Base-by-base conservation (phyloP, 2,797 vertebrate species). In the Trachops cirrhosus region DNA sequence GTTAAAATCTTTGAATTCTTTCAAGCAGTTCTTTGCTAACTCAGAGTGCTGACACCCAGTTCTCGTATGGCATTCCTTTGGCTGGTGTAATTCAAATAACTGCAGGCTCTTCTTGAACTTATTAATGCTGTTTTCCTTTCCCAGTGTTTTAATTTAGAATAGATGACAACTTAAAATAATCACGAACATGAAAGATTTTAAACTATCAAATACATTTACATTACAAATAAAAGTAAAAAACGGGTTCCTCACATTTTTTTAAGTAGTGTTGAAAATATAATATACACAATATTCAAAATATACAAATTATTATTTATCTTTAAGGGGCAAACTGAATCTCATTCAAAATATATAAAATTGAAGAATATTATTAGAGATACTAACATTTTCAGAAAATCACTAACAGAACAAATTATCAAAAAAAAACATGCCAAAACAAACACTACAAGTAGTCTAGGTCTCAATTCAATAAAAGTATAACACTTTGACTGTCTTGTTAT, bases 351-450 rank as follows among this genome's bases (percentile, higher is more conserved):
- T 21, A 11, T 29, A 94, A 88, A 94, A 70, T 0, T 93, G 34
- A 91, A 95, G 2, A 59, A 9, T 50, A 83, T 41, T 70, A 41
- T 54, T 85, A 68, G 24, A 91, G n/a, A 62, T 14, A 95, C 19
- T 68, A 57, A 91, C 6, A 91, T 77, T 54, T 84, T 93, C 37
- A 91, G 79, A 91, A 91, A 95, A 64, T 50, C 50, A 91, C 77
- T 85, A 88, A 59, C 21, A 84, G 24, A 74, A 93, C 16, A 96
- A 91, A 80, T 91, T 93, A 71, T 89, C 39, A 96, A 29, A 83
- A 83, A 74, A 94, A 48, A 41, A 44, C 67, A 67, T 32, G 16
- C 9, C 85, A 7, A 16, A 41, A 88, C 37, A 39, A 89, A 85
- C 2, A 78, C 26, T 39, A 68, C 18, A 52, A 39, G 89, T 48